These are phyloP conservation scores for Tachina lurida DNA, from an alignment of 2,888 invertebrate species.

Conservation along the genomic window DNA sequence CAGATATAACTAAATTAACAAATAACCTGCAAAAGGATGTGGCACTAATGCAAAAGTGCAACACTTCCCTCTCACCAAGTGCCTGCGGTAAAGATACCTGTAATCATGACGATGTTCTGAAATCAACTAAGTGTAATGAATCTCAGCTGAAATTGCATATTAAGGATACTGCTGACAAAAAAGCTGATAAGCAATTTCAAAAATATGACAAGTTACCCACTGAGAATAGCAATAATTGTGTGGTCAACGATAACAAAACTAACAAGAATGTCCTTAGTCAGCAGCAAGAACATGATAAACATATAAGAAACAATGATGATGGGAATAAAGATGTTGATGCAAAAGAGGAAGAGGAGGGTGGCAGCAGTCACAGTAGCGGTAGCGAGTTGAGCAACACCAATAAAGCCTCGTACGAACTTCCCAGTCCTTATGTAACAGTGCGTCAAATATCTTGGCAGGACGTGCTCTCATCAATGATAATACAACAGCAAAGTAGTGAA, in stretches of 20 bases:
- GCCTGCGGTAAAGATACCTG: constrained; percentile 47
- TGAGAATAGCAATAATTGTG: constrained; percentile 40
- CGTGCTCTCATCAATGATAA: constrained; percentile 32
- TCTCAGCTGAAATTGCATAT: constrained; percentile 63
- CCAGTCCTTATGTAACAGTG: constrained; percentile 77
- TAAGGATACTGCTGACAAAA: constrained; percentile 60
- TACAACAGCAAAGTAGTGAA: constrained; percentile 16
- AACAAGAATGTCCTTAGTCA: constrained; percentile 16
- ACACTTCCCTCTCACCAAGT: constrained; percentile 52
- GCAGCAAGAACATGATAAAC: constrained; percentile 23
- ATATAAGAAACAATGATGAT: constrained; percentile 16
- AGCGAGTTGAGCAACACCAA: constrained; percentile 76
- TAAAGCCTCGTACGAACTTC: constrained; percentile 79
- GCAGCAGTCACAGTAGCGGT: constrained; percentile 67
- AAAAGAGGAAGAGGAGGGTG: constrained; percentile 35
- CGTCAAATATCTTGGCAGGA: constrained; percentile 80
- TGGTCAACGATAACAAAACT: constrained; percentile 42
- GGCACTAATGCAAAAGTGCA: constrained; percentile 60
- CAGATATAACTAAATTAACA: constrained; percentile 49
- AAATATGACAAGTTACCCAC: constrained; percentile 62
- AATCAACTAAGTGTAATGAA: constrained; percentile 54
- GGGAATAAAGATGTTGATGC: constrained; percentile 63
- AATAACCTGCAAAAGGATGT: constrained; percentile 52
- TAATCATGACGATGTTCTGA: constrained; percentile 42
- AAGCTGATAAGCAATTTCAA: constrained; percentile 65